phyloP scores from a whole-genome alignment of 2,113 vertebrate genomes.

The Cervus canadensis region DNA sequence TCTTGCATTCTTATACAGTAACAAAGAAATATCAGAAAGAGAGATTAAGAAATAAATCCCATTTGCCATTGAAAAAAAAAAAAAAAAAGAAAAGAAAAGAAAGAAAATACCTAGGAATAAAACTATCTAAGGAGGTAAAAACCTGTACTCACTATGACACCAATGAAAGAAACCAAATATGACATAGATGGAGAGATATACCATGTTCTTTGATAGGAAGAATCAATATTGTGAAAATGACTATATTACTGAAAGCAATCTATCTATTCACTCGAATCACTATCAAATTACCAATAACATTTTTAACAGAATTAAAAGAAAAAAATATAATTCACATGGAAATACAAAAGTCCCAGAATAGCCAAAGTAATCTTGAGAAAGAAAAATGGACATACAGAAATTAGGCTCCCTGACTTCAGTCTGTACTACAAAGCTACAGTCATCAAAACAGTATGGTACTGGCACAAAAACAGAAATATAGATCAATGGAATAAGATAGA shows the following conservation, averaged over 20 bases:
- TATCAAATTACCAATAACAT: background rate
- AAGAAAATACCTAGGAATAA: background rate
- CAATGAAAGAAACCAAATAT: background rate
- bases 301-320: background rate
- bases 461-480: no score
- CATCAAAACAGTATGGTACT: no score
- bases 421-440: no score
- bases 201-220: background rate
- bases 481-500: no score
- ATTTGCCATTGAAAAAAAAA: background rate
- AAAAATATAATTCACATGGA: background rate
- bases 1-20: background rate
- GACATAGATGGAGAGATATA: background rate
- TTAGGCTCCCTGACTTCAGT: no score
- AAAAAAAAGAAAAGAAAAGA: no score
- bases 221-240: background rate
- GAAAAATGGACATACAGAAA: background rate
- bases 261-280: background rate
- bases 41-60: background rate
- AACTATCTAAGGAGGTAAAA: background rate
- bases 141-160: background rate
- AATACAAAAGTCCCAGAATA: background rate
- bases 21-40: background rate
- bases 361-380: background rate
- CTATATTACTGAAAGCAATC: background rate